Base-by-base conservation (phyloP, 35 echinoderm and acorn worm species). In the Acanthaster planci region DNA sequence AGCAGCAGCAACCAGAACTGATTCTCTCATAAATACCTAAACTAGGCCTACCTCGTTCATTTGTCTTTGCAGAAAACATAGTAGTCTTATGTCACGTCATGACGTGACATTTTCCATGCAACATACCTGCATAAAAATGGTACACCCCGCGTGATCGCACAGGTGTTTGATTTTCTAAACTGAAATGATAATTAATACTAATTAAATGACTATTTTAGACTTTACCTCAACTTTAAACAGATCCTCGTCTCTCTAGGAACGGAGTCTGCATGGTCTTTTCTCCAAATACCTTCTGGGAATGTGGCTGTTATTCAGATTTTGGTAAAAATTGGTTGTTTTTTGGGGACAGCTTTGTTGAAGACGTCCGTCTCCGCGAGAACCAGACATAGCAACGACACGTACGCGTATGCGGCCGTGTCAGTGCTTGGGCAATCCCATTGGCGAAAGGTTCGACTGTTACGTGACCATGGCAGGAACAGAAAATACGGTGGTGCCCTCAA, bases 151-250 rank as follows among this genome's bases (percentile, higher is more conserved):
- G 0, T 14, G 14, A 14, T 17, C 54, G 54, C 54, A n/a, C 15
- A n/a, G 15, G 54, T 54, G 15, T 14, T 56, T 14, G 54, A 14
- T 56, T 14, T 17, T 56, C 54, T 14, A 56, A 56, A 14, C 22
- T n/a, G 54, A n/a, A 17, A 56, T 17, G 14, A 56, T 56, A 17
- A 14, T 17, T 56, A 17, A 1, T 1, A 14, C 4, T 56, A 56
- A 14, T 17, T 56, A 17, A 17, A 14, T 14, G 54, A 17, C 15
- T 3, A 56, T 14, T 56, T 56, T 56, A n/a, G 54, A 56, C 54
- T n/a, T 56, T 56, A 56, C 54, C 54, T 56, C 54, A 56, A 56
- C 54, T n/a, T 56, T 56, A n/a, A 56, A 56, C 15, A 56, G 54
- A 17, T 56, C 54, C 54, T 56, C 54, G 15, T 14, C 15, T n/a